A percentile compares a stretch with the other conserved stretches of the same genome.
Evolutionary conservation across 2,888 invertebrate species (phyloP).

Genomic region (Theretra japonica): DNA sequence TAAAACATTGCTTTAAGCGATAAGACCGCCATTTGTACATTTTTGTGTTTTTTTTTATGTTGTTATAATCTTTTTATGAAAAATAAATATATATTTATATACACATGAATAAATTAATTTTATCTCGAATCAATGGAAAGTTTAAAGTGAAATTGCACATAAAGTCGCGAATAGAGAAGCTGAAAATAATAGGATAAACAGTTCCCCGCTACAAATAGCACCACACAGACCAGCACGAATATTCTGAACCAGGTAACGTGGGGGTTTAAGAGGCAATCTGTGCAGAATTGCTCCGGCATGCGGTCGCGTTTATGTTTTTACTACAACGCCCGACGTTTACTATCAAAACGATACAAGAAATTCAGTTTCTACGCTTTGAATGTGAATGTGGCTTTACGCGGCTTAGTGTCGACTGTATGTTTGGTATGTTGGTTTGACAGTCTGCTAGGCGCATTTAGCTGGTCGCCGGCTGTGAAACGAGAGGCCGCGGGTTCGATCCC

Average conservation of each 20-base stretch:
- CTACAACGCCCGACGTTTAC: constrained; percentile 29
- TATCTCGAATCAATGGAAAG: too few species aligned
- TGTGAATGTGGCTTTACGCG: neutral
- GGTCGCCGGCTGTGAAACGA: too few species aligned
- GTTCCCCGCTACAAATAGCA: constrained; percentile 27
- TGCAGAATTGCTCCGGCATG: constrained; percentile 36
- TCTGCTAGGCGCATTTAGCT: too few species aligned
- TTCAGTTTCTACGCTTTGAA: constrained; percentile 4
- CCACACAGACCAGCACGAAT: constrained; percentile 37
- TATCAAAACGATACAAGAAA: constrained; percentile 5
- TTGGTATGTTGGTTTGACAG: neutral
- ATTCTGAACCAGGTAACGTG: constrained; percentile 45
- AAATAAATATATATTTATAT: too few species aligned
- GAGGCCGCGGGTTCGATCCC: too few species aligned
- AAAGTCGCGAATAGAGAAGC: too few species aligned
- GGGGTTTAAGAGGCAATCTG: constrained; percentile 50
- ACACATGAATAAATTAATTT: too few species aligned
- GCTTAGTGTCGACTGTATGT: neutral
- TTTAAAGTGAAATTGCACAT: too few species aligned
- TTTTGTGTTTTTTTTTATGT: too few species aligned
- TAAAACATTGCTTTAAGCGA: too few species aligned
- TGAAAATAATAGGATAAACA: neutral
- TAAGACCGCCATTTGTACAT: too few species aligned
- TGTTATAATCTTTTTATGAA: too few species aligned
- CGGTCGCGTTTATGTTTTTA: constrained; percentile 32